Conservation (phyloP, 2,888 invertebrate species). For the Hyalella azteca region DNA sequence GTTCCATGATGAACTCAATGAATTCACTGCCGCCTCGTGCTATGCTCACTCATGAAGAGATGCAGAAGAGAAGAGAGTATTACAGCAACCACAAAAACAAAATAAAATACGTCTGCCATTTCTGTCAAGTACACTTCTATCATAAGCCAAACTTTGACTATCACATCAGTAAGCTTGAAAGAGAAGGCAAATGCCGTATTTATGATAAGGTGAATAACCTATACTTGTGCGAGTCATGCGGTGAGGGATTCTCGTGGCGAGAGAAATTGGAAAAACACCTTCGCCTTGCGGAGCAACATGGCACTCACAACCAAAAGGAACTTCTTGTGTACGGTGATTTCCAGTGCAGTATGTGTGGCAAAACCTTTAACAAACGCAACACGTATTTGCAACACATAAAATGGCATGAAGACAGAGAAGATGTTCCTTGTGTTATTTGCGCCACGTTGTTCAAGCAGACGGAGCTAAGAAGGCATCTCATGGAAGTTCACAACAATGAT, state of each 20-base stretch:
- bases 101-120: slow-evolving; percentile 57
- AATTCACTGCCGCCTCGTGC: slow-evolving; percentile 1
- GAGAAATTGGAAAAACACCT: slow-evolving; percentile 58
- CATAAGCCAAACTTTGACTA: slow-evolving; percentile 58
- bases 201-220: slow-evolving; percentile 56
- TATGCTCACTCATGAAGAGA: slow-evolving; percentile 52
- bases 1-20: slow-evolving; percentile 11
- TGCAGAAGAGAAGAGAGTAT: slow-evolving; percentile 55
- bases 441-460: slow-evolving; percentile 58
- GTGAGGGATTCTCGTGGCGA: slow-evolving; percentile 58
- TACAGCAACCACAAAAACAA: slow-evolving; percentile 58
- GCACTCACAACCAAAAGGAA: slow-evolving; percentile 58
- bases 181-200: slow-evolving; percentile 51
- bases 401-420: slow-evolving; percentile 58
- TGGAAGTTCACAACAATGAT: slow-evolving; percentile 58
- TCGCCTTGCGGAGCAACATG: slow-evolving; percentile 57
- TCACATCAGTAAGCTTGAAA: slow-evolving; percentile 55
- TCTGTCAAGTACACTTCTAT: slow-evolving; percentile 58
- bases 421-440: slow-evolving; percentile 57
- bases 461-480: slow-evolving; percentile 53
- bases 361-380: slow-evolving; percentile 58
- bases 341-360: slow-evolving; percentile 58
- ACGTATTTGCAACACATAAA: slow-evolving; percentile 56
- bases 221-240: slow-evolving; percentile 56
- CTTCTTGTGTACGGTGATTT: slow-evolving; percentile 57